A percentile compares a stretch with the other conserved stretches of the same genome.
phyloP scores from a whole-genome alignment of 2,113 vertebrate genomes.

The Euleptes europaea region DNA sequence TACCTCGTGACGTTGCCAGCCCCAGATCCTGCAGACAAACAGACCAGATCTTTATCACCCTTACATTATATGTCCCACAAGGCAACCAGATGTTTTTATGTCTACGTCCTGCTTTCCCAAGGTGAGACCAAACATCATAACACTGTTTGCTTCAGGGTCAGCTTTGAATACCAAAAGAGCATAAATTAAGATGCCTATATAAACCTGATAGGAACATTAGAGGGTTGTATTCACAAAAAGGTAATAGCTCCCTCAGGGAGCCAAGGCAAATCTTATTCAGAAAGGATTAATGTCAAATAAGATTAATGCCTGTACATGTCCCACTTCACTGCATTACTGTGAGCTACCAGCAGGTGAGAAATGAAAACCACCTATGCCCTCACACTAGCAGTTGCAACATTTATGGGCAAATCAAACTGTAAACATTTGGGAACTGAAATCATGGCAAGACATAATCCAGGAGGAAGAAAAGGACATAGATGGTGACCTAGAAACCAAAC shows the following conservation, averaged over 20 bases:
- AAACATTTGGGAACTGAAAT: background rate
- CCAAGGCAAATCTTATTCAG: background rate
- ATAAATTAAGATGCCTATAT: background rate
- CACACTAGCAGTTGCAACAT: background rate
- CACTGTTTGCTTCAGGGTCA: background rate
- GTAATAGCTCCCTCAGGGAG: background rate
- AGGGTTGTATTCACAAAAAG: background rate
- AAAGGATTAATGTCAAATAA: slow-evolving; percentile 4
- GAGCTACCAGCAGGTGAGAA: background rate
- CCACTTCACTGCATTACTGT: slow-evolving; percentile 4
- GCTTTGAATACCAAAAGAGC: background rate
- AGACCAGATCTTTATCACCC: background rate
- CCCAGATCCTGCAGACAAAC: slow-evolving; percentile 85
- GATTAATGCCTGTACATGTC: background rate
- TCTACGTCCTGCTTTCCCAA: background rate
- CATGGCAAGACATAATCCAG: background rate
- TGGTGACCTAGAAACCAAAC: background rate
- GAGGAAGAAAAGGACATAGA: background rate
- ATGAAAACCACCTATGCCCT: background rate
- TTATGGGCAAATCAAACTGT: slow-evolving; percentile 6
- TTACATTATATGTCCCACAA: background rate
- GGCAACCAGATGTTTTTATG: background rate
- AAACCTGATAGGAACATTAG: background rate
- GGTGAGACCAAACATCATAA: background rate
- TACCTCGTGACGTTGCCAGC: slow-evolving; percentile 91